Evolutionary conservation across 2,113 vertebrate genomes (phyloP).

Genomic region (Proteles cristata): DNA sequence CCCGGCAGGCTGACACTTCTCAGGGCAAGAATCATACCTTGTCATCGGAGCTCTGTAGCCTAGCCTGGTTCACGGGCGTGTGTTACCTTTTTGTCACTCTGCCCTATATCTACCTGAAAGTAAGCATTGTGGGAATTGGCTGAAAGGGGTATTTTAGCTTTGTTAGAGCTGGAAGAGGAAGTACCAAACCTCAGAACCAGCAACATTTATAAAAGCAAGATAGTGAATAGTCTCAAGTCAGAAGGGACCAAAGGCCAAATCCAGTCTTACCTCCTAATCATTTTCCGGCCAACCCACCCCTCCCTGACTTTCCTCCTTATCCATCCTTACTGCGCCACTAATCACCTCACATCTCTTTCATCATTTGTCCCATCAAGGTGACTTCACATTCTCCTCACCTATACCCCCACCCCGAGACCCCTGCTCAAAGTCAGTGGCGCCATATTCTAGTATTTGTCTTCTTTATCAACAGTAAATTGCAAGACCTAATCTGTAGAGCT

Average conservation of each 20-base stretch:
- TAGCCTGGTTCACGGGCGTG: neutral
- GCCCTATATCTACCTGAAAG: neutral
- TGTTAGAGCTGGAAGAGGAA: neutral
- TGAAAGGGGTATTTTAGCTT: neutral
- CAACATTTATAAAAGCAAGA: neutral
- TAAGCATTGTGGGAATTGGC: neutral
- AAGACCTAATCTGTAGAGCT: neutral
- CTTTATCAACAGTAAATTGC: neutral
- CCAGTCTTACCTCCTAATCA: neutral
- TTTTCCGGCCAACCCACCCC: neutral
- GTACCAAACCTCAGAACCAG: neutral
- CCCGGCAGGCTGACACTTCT: neutral
- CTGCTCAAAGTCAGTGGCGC: neutral
- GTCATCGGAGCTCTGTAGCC: neutral
- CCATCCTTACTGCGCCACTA: neutral
- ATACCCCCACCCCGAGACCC: neutral
- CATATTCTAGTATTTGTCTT: accelerated
- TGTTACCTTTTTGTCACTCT: neutral
- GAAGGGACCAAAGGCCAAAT: neutral
- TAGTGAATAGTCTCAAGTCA: neutral
- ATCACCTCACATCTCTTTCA: neutral
- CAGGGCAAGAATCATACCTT: neutral
- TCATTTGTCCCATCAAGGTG: neutral
- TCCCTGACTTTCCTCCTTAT: neutral
- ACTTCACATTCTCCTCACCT: neutral